Percentiles rank a stretch among this genome's conserved stretches.
Conservation (phyloP, 1,140 invertebrate genomes). For the Polypedilum pembai region DNA sequence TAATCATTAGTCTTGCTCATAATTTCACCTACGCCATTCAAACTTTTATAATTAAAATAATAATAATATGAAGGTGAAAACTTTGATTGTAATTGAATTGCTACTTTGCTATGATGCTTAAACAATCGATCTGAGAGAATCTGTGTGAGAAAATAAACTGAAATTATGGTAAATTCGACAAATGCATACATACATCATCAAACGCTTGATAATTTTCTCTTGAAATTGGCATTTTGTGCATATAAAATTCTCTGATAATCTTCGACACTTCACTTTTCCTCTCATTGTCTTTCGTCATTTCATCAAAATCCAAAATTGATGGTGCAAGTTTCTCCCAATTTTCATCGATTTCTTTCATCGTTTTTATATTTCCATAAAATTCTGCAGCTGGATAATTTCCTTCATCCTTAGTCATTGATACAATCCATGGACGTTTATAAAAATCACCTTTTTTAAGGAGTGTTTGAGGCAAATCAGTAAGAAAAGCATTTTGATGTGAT, state of each 20-base stretch:
- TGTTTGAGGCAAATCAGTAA: neutral
- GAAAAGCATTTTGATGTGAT: neutral
- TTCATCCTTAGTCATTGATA: constrained; percentile 18
- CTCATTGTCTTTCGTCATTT: neutral
- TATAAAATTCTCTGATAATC: neutral
- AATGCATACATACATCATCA: neutral
- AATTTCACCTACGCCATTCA: neutral
- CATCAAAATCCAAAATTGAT: neutral
- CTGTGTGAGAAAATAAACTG: neutral
- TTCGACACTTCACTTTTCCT: neutral
- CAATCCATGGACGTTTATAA: neutral
- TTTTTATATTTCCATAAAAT: neutral
- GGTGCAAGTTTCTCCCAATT: constrained; percentile 1
- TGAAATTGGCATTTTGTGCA: neutral
- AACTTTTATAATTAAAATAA: neutral
- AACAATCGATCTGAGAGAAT: neutral
- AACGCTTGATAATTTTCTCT: neutral
- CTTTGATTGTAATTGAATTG: constrained; percentile 17
- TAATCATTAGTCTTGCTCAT: neutral
- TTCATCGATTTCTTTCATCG: neutral
- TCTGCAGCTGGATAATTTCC: constrained; percentile 20
- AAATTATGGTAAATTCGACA: too few relatives aligned
- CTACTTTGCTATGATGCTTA: neutral
- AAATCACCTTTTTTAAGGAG: neutral
- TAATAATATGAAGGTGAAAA: neutral